These are phyloP conservation scores for Boloria euphrosyne DNA, from an alignment of 2,888 invertebrate species.

Conservation along the genomic window DNA sequence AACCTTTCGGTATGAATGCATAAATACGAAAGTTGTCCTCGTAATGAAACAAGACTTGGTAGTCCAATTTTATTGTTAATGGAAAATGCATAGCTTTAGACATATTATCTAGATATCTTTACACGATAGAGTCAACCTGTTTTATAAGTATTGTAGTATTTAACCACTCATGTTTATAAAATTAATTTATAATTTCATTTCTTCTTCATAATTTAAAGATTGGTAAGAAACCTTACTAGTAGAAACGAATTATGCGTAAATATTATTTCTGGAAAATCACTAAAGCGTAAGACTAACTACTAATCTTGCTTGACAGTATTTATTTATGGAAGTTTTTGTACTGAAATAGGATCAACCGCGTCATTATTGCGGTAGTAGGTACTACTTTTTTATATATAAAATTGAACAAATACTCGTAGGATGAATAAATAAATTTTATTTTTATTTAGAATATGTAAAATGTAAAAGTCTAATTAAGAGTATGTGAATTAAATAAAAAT, in stretches of 20 bases:
- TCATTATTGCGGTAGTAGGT: slow-evolving; percentile 12
- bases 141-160: not conserved
- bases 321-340: slow-evolving; percentile 25
- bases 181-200: not conserved
- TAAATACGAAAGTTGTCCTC: not conserved
- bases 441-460: too few species aligned
- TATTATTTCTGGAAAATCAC: slow-evolving; percentile 24
- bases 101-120: too few species aligned
- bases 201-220: slow-evolving; percentile 1
- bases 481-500: too few species aligned
- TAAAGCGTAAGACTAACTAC: slow-evolving; percentile 33
- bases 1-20: not conserved
- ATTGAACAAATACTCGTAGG: not conserved
- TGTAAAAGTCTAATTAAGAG: too few species aligned
- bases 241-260: slow-evolving; percentile 8
- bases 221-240: slow-evolving; percentile 11
- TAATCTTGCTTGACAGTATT: slow-evolving; percentile 28
- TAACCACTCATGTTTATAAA: not conserved
- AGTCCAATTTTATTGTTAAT: not conserved
- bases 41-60: not conserved
- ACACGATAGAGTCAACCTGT: not conserved
- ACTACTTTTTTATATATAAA: slow-evolving; percentile 1
- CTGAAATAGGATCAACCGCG: slow-evolving; percentile 19
- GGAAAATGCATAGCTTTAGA: not conserved
- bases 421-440: slow-evolving; percentile 3